Base-by-base conservation (phyloP, 2,113 vertebrate species). In the Tauraco erythrolophus region DNA sequence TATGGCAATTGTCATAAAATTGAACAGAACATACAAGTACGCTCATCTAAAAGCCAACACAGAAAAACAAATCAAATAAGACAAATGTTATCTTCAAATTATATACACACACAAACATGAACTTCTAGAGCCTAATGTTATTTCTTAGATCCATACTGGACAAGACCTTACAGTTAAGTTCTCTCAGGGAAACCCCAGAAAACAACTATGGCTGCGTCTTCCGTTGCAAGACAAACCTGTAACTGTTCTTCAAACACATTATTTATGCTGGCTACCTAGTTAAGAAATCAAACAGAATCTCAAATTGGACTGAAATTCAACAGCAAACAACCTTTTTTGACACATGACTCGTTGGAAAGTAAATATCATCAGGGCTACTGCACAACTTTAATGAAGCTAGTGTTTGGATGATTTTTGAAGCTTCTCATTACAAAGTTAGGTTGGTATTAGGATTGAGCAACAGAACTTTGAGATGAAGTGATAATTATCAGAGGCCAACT, bases 371-470 rank as follows among this genome's bases (percentile, higher is more conserved):
- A 46, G 12, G 23, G 31, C 30, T 61, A 81, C 48, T 3, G 21
- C 23, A 58, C 45, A 84, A 56, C 35, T 72, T 82, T 41, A 95
- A 87, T 31, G 30, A 91, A 75, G 41, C 10, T 28, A 93, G 19
- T 21, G 14, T 68, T 8, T 70, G 62, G 66, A 70, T 80, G 53
- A 61, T 65, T 83, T 91, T 50, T 84, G 37, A 91, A 33, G 68
- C 60, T 81, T 54, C 83, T 88, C 60, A 74, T 91, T 88, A 91
- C 79, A 88, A 66, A 93, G 77, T 60, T 58, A 70, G 46, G 85
- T 31, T 2, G 8, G 75, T 66, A 93, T 92, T 93, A 80, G 41
- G n/a, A 90, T 37, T 95, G 94, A 95, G 90, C 64, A 95, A 94
- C 27, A 86, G 35, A 86, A 46, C 37, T 31, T 41, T 41, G 80